These are phyloP conservation scores for Austrolebias charrua DNA, from an alignment of 2,797 vertebrate genomes.

Conservation along the genomic window DNA sequence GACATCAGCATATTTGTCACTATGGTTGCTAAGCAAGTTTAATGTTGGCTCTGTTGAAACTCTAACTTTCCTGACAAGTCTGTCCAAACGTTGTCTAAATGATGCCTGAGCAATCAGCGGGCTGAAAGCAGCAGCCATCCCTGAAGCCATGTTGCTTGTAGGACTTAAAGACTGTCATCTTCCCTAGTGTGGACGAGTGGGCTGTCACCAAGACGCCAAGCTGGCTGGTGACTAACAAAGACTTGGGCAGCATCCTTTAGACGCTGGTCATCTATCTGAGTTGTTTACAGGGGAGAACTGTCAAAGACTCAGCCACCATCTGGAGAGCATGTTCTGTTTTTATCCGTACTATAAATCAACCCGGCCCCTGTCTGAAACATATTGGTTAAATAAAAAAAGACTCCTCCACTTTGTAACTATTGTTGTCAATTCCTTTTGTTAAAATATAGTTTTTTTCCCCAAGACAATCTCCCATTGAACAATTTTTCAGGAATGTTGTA, in stretches of 20 bases:
- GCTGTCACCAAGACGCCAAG: background rate
- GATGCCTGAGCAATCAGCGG: slow-evolving; percentile 6
- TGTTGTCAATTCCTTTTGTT: background rate
- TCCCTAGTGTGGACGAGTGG: background rate
- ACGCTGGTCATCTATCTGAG: slow-evolving; percentile 3
- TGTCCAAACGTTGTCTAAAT: slow-evolving; percentile 11
- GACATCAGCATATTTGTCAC: background rate
- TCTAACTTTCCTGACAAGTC: slow-evolving; percentile 7
- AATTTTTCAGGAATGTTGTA: background rate
- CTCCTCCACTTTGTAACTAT: background rate
- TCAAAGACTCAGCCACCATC: slow-evolving; percentile 1
- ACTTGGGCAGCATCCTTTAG: background rate
- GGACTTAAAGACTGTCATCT: slow-evolving; percentile 9
- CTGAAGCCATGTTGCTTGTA: background rate
- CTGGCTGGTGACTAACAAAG: background rate
- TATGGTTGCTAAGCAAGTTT: background rate
- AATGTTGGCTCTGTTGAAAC: background rate
- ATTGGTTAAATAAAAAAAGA: slow-evolving; percentile 1
- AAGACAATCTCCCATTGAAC: background rate
- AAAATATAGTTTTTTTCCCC: too few species aligned
- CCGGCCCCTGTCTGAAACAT: background rate
- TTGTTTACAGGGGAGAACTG: slow-evolving; percentile 13
- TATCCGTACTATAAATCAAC: background rate
- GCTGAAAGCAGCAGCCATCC: background rate
- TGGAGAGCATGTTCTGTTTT: background rate